Evolutionary conservation across 2,888 invertebrate species (phyloP).

Genomic region (Mayetiola destructor): DNA sequence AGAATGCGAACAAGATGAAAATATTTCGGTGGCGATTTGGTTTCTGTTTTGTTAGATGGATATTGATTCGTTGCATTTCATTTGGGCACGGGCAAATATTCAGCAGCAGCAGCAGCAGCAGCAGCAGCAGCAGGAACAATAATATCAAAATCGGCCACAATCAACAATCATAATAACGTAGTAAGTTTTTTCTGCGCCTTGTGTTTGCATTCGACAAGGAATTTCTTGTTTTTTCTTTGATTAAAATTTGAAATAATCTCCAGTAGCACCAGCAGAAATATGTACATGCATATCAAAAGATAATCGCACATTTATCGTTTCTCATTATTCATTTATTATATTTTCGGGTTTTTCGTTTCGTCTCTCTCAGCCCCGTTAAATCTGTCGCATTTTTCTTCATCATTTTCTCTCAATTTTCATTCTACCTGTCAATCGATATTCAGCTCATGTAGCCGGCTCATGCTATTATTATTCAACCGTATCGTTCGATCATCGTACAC

Average conservation of each 20-base stretch:
- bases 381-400: not conserved
- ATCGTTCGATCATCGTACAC: too few relatives aligned
- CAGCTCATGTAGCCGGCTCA: too few relatives aligned
- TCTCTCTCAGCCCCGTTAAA: not conserved
- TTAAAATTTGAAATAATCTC: too few relatives aligned
- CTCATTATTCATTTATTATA: conserved; percentile 7
- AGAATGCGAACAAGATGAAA: conserved; percentile 12
- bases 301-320: conserved; percentile 12
- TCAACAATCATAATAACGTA: too few relatives aligned
- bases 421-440: too few relatives aligned
- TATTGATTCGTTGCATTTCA: conserved; percentile 3
- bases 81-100: conserved; percentile 11
- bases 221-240: too few relatives aligned
- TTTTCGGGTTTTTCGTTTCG: not conserved
- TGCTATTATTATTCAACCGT: too few relatives aligned
- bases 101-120: not conserved
- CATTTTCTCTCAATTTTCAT: not conserved
- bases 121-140: not conserved
- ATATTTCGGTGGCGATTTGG: too few relatives aligned
- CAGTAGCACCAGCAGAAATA: conserved; percentile 1
- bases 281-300: conserved; percentile 11
- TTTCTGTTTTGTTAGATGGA: too few relatives aligned
- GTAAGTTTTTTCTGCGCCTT: too few relatives aligned
- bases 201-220: too few relatives aligned
- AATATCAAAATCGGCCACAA: too few relatives aligned